Base-by-base conservation (phyloP, 2,888 invertebrate genomes). In the Cephus nigrinus region DNA sequence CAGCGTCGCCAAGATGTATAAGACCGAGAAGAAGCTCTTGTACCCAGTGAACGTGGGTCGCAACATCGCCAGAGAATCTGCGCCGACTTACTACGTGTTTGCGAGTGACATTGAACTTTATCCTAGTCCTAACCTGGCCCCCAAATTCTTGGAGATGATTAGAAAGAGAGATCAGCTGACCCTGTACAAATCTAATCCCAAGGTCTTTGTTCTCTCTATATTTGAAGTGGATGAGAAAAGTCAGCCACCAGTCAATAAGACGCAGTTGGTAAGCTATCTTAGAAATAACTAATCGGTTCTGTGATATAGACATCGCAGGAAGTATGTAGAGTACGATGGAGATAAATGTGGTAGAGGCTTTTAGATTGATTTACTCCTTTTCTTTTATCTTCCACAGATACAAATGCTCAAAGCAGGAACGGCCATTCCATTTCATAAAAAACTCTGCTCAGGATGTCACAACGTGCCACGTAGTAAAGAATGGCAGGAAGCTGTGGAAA, bases 21-120 rank as follows among this genome's bases (percentile, higher is more conserved):
- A 96, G 92, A 94, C 94, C 75, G 94, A 95, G 86, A 96, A 96
- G 90, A 96, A 95, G 86, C 93, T 98, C 12, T 92, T 97, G 33
- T 98, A 98, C 90, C 98, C 98, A 3, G 96, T 98, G 78, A 98
- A 98, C 91, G 96, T 97, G 12, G 97, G 97, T 0, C 93, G 98
- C 40, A 98, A 98, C 91, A 94, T 97, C n/a, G 98, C 98, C 0
- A 93, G 98, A 73, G 96, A 97, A 86, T 94, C 95, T 40, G 96
- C 97, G 0, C 93, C 95, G 73, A 97, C 98, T 0, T 95, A 96
- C 90, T 98, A 94, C 90, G 94, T 98, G 69, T 93, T 98, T 78
- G 95, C 97, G 35, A 97, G 97, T 76, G 98, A 98, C 90, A 97
- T 98, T 86, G 98, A 98, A 91, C 93, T 98, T 78, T 98, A 98